A percentile compares a stretch with the other conserved stretches of the same genome.
These are phyloP conservation scores for Tachina lurida DNA, from an alignment of 2,888 invertebrate genomes.

Conservation along the genomic window DNA sequence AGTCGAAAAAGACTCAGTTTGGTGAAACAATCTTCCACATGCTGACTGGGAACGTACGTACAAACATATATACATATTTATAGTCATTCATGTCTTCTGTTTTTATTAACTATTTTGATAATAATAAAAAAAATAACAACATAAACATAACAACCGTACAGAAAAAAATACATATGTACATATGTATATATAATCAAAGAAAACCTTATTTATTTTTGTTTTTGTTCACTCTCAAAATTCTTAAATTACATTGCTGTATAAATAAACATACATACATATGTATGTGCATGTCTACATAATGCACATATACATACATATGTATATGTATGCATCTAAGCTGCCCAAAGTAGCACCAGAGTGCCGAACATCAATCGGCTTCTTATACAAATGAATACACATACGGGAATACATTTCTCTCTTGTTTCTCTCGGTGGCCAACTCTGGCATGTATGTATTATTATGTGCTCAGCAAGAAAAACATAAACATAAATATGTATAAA, in stretches of 20 bases:
- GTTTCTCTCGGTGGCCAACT: too few relatives aligned
- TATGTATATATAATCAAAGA: conserved; percentile 49
- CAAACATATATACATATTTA: neutral
- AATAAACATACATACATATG: conserved; percentile 4
- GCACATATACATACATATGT: neutral
- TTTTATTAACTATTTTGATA: conserved; percentile 53
- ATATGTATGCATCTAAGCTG: too few relatives aligned
- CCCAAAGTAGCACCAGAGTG: too few relatives aligned
- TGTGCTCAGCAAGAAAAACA: too few relatives aligned
- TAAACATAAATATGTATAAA: conserved; percentile 1
- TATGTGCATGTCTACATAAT: too few relatives aligned
- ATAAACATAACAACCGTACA: conserved; percentile 61
- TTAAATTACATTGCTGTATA: conserved; percentile 61
- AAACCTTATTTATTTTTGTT: conserved; percentile 42
- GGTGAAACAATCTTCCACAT: too few relatives aligned
- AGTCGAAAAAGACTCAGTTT: too few relatives aligned
- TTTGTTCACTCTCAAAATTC: conserved; percentile 41
- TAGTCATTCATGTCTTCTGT: conserved; percentile 26
- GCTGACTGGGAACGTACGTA: too few relatives aligned
- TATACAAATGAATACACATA: too few relatives aligned
- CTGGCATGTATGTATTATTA: too few relatives aligned
- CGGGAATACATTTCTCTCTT: too few relatives aligned
- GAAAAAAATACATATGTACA: conserved; percentile 11
- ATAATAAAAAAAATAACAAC: conserved; percentile 38
- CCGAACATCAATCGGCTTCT: too few relatives aligned